Evolutionary conservation across 2,888 invertebrate species (phyloP).

Genomic region (Gortyna flavago): DNA sequence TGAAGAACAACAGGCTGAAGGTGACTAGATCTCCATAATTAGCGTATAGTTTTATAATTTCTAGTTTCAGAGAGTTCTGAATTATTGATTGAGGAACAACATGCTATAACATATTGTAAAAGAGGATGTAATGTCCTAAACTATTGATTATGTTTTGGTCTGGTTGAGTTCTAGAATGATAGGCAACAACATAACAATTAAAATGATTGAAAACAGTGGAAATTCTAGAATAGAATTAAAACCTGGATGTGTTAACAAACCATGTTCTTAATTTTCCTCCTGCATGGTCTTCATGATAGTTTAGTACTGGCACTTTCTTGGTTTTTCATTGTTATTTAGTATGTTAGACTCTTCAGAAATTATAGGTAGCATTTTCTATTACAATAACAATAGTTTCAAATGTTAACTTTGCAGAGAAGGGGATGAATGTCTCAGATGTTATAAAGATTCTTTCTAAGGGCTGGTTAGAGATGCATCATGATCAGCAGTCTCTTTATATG

Average conservation of each 20-base stretch:
- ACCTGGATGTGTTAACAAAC: not conserved
- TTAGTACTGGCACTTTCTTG: not conserved
- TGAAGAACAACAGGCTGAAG: constrained; percentile 79
- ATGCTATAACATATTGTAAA: not conserved
- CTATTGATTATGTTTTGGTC: not conserved
- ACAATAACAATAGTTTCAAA: not conserved
- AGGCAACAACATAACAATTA: no score
- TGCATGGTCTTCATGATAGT: not conserved
- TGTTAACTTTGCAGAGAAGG: not conserved
- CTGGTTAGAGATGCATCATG: not conserved
- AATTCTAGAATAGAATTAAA: not conserved
- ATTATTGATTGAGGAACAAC: not conserved
- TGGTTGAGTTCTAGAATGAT: not conserved
- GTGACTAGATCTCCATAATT: constrained; percentile 66
- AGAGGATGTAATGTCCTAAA: not conserved
- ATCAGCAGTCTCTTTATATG: not conserved
- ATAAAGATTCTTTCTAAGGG: not conserved
- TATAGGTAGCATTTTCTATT: no score
- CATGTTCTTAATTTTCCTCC: not conserved
- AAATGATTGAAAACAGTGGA: not conserved
- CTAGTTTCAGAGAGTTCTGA: not conserved
- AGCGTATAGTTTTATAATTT: not conserved
- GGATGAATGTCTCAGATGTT: not conserved
- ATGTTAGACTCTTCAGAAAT: no score
- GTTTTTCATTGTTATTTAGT: no score